These are phyloP conservation scores for Neomicropteryx cornuta DNA, from an alignment of 1,140 invertebrate genomes.

Conservation along the genomic window DNA sequence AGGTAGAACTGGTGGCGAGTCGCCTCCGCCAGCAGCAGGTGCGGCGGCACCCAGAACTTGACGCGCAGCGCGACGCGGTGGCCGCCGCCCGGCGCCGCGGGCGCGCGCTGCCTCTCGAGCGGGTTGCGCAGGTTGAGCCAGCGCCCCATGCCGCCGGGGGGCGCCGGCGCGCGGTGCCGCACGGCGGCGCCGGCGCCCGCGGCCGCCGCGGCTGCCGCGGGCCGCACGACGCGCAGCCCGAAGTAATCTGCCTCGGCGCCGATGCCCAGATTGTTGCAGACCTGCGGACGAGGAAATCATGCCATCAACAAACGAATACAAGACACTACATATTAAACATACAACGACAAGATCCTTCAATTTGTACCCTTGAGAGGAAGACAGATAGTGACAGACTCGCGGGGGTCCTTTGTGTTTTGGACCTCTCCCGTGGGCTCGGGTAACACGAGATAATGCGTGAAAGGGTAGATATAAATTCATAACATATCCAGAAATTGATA, in stretches of 20 bases:
- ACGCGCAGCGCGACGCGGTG: conserved; percentile 49
- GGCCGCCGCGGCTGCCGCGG: conserved; percentile 47
- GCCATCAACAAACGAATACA: too few relatives aligned
- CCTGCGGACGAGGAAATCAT: conserved; percentile 50
- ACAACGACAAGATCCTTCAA: too few relatives aligned
- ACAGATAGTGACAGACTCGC: too few relatives aligned
- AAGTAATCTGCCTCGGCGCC: conserved; percentile 81
- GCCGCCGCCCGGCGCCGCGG: conserved; percentile 42
- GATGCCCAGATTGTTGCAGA: conserved; percentile 68
- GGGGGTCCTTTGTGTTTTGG: too few relatives aligned
- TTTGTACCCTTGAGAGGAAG: too few relatives aligned
- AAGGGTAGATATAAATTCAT: too few relatives aligned
- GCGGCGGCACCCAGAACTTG: conserved; percentile 87
- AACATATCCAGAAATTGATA: too few relatives aligned
- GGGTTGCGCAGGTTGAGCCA: conserved; percentile 82
- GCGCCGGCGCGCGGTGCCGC: conserved; percentile 42
- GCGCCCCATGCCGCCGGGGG: conserved; percentile 58
- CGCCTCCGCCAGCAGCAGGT: conserved; percentile 70
- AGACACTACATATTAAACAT: too few relatives aligned
- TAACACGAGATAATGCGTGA: too few relatives aligned
- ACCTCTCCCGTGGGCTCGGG: too few relatives aligned
- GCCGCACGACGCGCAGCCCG: conserved; percentile 57
- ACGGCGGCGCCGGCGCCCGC: neutral
- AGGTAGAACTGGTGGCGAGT: conserved; percentile 78
- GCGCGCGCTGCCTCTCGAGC: conserved; percentile 57